Base-by-base conservation (phyloP, 2,888 invertebrate species). In the Acrocyrtus sp. region DNA sequence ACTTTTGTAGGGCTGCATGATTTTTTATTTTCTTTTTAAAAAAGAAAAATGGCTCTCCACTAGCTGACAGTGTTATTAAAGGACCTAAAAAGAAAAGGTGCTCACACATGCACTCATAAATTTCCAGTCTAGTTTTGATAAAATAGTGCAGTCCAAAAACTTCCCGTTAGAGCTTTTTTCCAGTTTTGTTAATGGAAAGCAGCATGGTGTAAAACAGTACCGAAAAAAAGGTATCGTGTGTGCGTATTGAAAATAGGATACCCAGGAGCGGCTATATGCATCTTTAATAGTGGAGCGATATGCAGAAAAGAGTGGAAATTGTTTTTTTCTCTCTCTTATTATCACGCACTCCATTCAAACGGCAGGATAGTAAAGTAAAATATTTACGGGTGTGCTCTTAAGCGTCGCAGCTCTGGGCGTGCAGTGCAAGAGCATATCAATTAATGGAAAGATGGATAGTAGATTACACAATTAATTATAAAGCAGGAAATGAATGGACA, bases 401-500 rank as follows among this genome's bases (percentile, higher is more conserved):
- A n/a, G n/a, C n/a, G n/a, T n/a, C n/a, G n/a, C n/a, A n/a, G n/a
- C n/a, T n/a, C n/a, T n/a, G n/a, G n/a, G n/a, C n/a, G n/a, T n/a
- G n/a, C n/a, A n/a, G n/a, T n/a, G n/a, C n/a, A n/a, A n/a, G n/a
- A n/a, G n/a, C 6, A 34, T 34, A 34, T 34, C 34, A 34, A 34
- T 34, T 34, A 34, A 8, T 57, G 48, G 48, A 50, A 34, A 57
- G 63, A 65, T 63, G 68, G 72, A 72, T 26, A 66, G 58, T 74
- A 75, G 76, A 78, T 75, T 74, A 75, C 75, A 72, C 74, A 78
- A 78, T 78, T 78, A 78, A 78, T 78, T 78, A 77, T 74, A 74
- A 74, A 62, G 53, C 39, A 47, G 43, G 58, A 47, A 43, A 39
- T 58, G 67, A 34, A 12, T 34, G 34, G 34, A 34, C 34, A 34